Percentiles rank a stretch among this genome's conserved stretches.
phyloP scores from a whole-genome alignment of 2,888 invertebrate genomes.

The Conus canariensis region DNA sequence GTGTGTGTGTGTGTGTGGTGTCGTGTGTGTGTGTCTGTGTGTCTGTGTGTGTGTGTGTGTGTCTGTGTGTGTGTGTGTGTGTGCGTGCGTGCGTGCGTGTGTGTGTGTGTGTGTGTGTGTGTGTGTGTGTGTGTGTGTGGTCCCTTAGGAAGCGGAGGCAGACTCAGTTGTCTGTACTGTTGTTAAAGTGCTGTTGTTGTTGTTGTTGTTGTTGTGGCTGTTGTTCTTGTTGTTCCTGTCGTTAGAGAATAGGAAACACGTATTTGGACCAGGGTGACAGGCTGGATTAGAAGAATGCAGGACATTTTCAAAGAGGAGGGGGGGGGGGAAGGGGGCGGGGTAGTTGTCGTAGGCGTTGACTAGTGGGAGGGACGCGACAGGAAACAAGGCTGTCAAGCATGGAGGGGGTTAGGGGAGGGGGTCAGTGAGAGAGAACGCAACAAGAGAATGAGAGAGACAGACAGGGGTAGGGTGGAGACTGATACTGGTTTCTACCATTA shows the following conservation, averaged over 20 bases:
- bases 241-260: no score
- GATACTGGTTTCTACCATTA: no score
- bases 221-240: no score
- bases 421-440: neutral
- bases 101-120: neutral
- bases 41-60: neutral
- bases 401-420: neutral
- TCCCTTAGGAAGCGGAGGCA: no score
- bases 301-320: neutral
- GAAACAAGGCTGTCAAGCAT: no score
- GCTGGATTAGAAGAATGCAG: no score
- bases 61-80: constrained; percentile 1
- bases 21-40: neutral
- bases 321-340: neutral
- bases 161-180: no score
- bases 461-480: neutral
- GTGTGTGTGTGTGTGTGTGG: neutral
- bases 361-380: no score
- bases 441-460: neutral
- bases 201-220: no score
- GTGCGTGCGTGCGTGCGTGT: neutral
- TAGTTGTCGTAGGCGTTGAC: no score
- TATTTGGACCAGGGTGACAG: no score
- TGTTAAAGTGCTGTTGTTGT: no score
- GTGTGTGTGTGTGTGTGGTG: neutral